phyloP scores from a whole-genome alignment of 2,797 vertebrate species.

The Myripristis murdjan region DNA sequence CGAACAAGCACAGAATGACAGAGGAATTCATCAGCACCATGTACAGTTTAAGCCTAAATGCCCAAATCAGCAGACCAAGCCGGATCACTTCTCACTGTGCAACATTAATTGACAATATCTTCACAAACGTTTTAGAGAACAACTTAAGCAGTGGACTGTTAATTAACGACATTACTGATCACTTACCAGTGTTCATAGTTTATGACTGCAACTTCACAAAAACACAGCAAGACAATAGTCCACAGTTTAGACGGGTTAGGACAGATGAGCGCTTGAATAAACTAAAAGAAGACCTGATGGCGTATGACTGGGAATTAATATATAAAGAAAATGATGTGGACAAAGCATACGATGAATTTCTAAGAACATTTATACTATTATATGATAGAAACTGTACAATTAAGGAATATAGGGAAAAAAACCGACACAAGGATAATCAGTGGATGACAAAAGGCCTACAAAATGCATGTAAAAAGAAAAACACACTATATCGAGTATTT shows the following conservation, averaged over 20 bases:
- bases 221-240: neutral
- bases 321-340: no score
- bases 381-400: no score
- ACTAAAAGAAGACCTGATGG: neutral
- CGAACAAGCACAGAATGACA: neutral
- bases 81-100: neutral
- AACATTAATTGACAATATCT: neutral
- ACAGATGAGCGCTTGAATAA: neutral
- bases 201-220: neutral
- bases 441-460: no score
- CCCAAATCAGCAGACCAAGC: neutral
- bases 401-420: no score
- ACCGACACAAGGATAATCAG: no score
- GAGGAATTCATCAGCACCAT: neutral
- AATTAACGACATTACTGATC: neutral
- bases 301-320: neutral
- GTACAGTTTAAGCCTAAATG: neutral
- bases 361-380: no score
- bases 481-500: no score
- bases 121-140: neutral
- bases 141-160: neutral
- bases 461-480: no score
- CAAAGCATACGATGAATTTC: no score
- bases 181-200: conserved; percentile 10
- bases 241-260: neutral